Conservation (phyloP, 2,797 vertebrate species). For the Darevskia nairensis region DNA sequence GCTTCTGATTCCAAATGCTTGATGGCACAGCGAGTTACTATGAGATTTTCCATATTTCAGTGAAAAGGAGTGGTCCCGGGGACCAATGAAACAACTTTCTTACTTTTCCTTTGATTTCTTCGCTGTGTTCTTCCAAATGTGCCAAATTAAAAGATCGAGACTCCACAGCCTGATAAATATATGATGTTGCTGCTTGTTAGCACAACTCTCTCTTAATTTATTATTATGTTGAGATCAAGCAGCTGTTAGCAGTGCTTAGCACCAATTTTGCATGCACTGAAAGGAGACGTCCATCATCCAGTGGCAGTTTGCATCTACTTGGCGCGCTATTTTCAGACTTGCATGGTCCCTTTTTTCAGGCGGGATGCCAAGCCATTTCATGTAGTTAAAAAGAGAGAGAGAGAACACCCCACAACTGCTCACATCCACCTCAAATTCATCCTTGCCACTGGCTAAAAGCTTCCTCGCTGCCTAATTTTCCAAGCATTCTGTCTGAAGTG, state of each 20-base stretch:
- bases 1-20: background rate
- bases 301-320: conserved; percentile 12
- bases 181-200: background rate
- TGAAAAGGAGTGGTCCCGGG: background rate
- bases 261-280: background rate
- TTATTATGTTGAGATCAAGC: background rate
- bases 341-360: background rate
- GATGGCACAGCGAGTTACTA: background rate
- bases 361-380: background rate
- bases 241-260: background rate
- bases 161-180: background rate
- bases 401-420: background rate
- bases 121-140: background rate
- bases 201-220: background rate
- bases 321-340: background rate
- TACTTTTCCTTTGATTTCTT: background rate
- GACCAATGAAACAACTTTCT: background rate
- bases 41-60: too few relatives aligned
- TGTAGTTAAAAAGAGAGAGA: conserved; percentile 3
- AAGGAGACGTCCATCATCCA: background rate
- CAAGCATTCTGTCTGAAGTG: conserved; percentile 18
- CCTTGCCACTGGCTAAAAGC: conserved; percentile 12
- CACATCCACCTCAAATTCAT: conserved; percentile 26
- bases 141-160: background rate
- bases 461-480: conserved; percentile 30